Evolutionary conservation across 2,797 vertebrate genomes (phyloP), one percentile per base, ranked within the genome.

Genomic region (Gambelia wislizenii): DNA sequence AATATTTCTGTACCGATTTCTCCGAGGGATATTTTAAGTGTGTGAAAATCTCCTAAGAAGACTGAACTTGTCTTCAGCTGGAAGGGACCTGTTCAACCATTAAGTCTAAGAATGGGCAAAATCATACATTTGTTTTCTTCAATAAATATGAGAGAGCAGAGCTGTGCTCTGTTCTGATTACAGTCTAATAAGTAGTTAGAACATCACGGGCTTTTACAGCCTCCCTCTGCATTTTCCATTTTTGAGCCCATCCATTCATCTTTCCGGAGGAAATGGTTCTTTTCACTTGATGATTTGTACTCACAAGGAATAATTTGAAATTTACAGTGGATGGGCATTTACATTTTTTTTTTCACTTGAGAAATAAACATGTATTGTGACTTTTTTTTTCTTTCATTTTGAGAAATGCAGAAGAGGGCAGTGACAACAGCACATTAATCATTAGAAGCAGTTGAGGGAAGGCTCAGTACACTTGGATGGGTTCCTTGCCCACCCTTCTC

Each of bases 331-430:
- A 59, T 22, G 85, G 90, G 91, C 93, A 95, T 83, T 70, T 91
- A 89, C 94, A 85, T 83, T 36, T 18, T 27, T 4, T 72, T 56
- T 75, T 89, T 89, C n/a, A n/a, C 91, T 91, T 90, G 82, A 87
- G 93, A 95, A 92, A 93, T 87, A 93, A 92, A 93, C 89, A 94
- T 67, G 88, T 92, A 89, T 92, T 93, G 88, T 86, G 18, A 22
- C 0, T 47, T 86, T 86, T 49, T 54, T 13, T 64, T 72, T 44
- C 49, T 81, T 91, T 88, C 77, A 47, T 82, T 61, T 74, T 72
- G 92, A 89, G 70, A 93, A 93, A 92, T 84, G 89, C 91, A 93
- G 92, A 96, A 93, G 74, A 93, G 94, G 85, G 94, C 89, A 75
- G 56, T 93, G 89, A 78, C 84, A 91, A 78, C 83, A 91, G 80